phyloP scores from a whole-genome alignment of 2,113 vertebrate species.

The Protobothrops flavoviridis region DNA sequence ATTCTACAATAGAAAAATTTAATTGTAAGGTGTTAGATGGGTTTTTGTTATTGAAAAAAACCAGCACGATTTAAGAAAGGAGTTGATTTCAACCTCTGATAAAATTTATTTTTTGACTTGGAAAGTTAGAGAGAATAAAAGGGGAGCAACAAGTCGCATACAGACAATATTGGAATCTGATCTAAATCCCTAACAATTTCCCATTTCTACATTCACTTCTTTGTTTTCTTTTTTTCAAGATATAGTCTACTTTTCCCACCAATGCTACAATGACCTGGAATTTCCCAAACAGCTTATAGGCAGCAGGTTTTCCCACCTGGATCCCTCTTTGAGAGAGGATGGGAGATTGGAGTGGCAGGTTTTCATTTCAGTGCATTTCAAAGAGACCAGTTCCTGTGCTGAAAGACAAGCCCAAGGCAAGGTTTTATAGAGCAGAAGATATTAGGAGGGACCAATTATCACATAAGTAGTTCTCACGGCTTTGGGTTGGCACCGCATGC shows the following conservation, averaged over 20 bases:
- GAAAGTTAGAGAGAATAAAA: not conserved
- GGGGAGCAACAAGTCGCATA: constrained; percentile 7
- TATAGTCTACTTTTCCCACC: constrained; percentile 43
- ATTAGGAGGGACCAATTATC: constrained; percentile 73
- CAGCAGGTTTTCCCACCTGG: constrained; percentile 70
- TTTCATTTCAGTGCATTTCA: constrained; percentile 74
- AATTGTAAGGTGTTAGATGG: not conserved
- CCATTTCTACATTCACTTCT: constrained; percentile 24
- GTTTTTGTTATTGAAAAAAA: not conserved
- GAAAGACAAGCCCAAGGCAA: constrained; percentile 79
- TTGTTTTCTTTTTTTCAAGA: constrained; percentile 56
- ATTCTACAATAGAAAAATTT: not conserved
- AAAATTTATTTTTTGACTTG: not conserved
- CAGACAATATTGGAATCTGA: not conserved
- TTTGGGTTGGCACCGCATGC: constrained; percentile 72
- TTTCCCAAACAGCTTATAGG: constrained; percentile 71
- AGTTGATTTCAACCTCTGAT: not conserved
- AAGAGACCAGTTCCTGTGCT: constrained; percentile 78
- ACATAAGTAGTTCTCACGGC: constrained; percentile 82
- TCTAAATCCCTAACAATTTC: not conserved
- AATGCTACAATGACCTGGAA: constrained; percentile 63
- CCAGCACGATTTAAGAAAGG: not conserved
- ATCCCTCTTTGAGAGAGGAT: constrained; percentile 65
- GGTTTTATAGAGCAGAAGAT: constrained; percentile 73
- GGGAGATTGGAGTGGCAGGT: constrained; percentile 56